Evolutionary conservation across 2,888 invertebrate species (phyloP), one percentile per base, ranked within the genome.

Genomic region (Thalpophila matura): DNA sequence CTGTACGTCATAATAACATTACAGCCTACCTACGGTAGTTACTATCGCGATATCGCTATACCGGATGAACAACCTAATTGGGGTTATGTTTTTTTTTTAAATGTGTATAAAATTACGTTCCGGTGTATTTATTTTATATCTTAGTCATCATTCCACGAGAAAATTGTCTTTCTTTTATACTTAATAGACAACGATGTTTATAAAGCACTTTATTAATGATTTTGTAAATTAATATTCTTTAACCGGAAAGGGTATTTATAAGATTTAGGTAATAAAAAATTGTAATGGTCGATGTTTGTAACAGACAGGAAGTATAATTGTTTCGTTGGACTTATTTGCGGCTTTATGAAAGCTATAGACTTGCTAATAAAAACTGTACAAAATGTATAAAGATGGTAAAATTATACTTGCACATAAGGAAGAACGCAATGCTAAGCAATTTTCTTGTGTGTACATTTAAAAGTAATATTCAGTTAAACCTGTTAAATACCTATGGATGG

Each of bases 211-310:
- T 31, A 57, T 35, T 46, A 42, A 59, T 64, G 1, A 35, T 20
- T 70, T 70, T 49, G 18, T 62, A 51, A 62, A 60, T 60, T 59
- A 50, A 35, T 67, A 38, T 50, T 54, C 16, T 66, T 6, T 60
- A 72, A 53, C 57, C 57, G 82, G 72, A 71, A 65, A 66, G 80
- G 80, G 82, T 81, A 76, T 67, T 46, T 61, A 29, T 75, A 77
- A 79, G 77, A 45, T 35, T 54, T 79, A 69, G 49, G 4, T 31
- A 45, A 26, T 56, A 47, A 58, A 29, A 33, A 50, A 31, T 10
- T 71, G 45, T 50, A 54, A 22, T 67, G 35, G 37, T 22, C 43
- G 22, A 29, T 53, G 22, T 69, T 46, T 50, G 22, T 53, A 49
- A 50, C 37, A 26, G 43, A 71, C 40, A 37, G 45, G 45, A 65